These are phyloP conservation scores for Pristionchus entomophagus DNA, from an alignment of 2,888 invertebrate genomes.

Conservation along the genomic window DNA sequence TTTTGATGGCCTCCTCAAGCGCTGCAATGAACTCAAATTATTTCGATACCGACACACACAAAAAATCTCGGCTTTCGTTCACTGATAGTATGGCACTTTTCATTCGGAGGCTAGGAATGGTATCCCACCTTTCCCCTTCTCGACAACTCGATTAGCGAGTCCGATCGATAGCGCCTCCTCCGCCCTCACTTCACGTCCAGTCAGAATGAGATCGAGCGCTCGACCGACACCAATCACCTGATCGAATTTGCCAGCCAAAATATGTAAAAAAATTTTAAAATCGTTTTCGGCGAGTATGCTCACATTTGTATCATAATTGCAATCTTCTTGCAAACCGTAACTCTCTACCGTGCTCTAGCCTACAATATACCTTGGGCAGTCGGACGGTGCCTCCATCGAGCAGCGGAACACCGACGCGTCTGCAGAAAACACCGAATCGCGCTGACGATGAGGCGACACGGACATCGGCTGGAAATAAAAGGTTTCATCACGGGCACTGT, in stretches of 20 bases:
- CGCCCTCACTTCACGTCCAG: conserved; percentile 86
- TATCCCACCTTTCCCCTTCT: conserved; percentile 87
- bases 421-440: conserved; percentile 88
- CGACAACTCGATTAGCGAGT: conserved; percentile 86
- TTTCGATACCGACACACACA: too few species aligned
- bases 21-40: too few species aligned
- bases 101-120: too few species aligned
- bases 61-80: too few species aligned
- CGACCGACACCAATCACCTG: conserved; percentile 82
- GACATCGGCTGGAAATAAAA: conserved; percentile 81
- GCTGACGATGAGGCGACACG: conserved; percentile 90
- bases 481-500: neutral
- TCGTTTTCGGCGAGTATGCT: too few species aligned
- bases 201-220: conserved; percentile 91
- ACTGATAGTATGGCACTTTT: too few species aligned
- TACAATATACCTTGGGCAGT: conserved; percentile 82
- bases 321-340: too few species aligned
- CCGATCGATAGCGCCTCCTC: conserved; percentile 88
- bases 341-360: neutral
- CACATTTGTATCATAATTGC: too few species aligned
- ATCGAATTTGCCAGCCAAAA: too few species aligned
- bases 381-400: conserved; percentile 88
- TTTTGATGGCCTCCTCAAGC: conserved; percentile 82
- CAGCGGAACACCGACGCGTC: conserved; percentile 90
- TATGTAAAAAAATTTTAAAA: neutral